Evolutionary conservation across 2,888 invertebrate species (phyloP).

Genomic region (Dryobotodes eremita): DNA sequence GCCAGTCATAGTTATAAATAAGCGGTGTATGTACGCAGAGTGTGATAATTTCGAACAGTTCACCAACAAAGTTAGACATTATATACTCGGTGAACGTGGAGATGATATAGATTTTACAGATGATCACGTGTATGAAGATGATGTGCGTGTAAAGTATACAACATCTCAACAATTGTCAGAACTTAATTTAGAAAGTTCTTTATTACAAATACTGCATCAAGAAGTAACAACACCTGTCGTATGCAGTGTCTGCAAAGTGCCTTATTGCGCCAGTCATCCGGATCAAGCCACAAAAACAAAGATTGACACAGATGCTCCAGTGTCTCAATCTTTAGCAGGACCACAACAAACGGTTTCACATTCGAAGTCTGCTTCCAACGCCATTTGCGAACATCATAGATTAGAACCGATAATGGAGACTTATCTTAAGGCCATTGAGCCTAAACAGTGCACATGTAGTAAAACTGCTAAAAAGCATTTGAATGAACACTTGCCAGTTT

Average conservation of each 20-base stretch:
- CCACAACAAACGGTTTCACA: not conserved
- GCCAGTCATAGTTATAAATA: conserved; percentile 85
- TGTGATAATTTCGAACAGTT: conserved; percentile 84
- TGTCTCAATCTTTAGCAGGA: not conserved
- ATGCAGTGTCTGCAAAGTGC: conserved; percentile 77
- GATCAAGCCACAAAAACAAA: not conserved
- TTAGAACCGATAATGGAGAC: conserved; percentile 83
- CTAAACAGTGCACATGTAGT: conserved; percentile 77
- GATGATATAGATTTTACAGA: conserved; percentile 79
- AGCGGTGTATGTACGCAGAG: conserved; percentile 82
- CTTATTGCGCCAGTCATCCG: conserved; percentile 55
- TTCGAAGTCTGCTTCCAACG: not conserved
- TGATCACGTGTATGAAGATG: conserved; percentile 75
- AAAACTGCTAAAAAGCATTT: conserved; percentile 81
- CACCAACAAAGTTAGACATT: conserved; percentile 78
- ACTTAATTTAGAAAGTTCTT: conserved; percentile 81
- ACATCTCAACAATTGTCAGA: conserved; percentile 75
- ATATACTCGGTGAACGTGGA: conserved; percentile 76
- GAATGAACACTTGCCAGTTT: conserved; percentile 80
- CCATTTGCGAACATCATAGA: conserved; percentile 62
- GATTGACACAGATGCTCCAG: not conserved
- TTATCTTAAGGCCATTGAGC: conserved; percentile 76
- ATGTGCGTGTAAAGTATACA: conserved; percentile 79
- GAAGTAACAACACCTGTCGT: conserved; percentile 76
- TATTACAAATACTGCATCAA: conserved; percentile 82